Base-by-base conservation (phyloP, 2,888 invertebrate species). In the Orchesella flavescens region DNA sequence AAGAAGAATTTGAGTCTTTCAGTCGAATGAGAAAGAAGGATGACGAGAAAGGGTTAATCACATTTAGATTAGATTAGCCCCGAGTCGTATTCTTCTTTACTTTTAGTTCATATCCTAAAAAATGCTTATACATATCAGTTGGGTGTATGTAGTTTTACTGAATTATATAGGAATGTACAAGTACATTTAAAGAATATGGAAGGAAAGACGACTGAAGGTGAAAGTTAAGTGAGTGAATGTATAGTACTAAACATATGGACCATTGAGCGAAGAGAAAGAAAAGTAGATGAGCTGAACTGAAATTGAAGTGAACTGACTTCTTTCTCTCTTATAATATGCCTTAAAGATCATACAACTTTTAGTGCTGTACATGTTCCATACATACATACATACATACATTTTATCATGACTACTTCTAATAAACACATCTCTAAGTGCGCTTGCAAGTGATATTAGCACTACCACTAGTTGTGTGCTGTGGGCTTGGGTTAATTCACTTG, bases 61-160 rank as follows among this genome's bases (percentile, higher is more conserved):
- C 80, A 80, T 80, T 80, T 80, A 80, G 80, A 80, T 80, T 80
- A 80, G 73, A 80, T 80, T 80, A 80, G 80, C 80, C 66, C 24
- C 72, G 4, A 77, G 68, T 44, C 43, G 13, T 68, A 68, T 69
- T 69, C 69, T 49, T 53, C 53, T 69, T 21, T 63, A 15, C 5
- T 59, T 59, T 5, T 10, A 19, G 59, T 21, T 5, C 17, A n/a
- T 49, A 49, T 10, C n/a, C 44, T 44, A 44, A 49, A n/a, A 49
- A 7, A 49, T 49, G 12, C n/a, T 49, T 49, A 49, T 15, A 7
- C 10, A 15, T 49, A n/a, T 49, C 3, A 12, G 49, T 34, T 34
- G 34, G 7, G n/a, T 3, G 49, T 15, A 49, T n/a, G 10, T 49
- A n/a, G 3, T 1, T 49, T 12, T 24, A 23, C 24, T 61, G 19